Evolutionary conservation across 2,797 vertebrate genomes (phyloP).

Genomic region (Oreochromis mossambicus): DNA sequence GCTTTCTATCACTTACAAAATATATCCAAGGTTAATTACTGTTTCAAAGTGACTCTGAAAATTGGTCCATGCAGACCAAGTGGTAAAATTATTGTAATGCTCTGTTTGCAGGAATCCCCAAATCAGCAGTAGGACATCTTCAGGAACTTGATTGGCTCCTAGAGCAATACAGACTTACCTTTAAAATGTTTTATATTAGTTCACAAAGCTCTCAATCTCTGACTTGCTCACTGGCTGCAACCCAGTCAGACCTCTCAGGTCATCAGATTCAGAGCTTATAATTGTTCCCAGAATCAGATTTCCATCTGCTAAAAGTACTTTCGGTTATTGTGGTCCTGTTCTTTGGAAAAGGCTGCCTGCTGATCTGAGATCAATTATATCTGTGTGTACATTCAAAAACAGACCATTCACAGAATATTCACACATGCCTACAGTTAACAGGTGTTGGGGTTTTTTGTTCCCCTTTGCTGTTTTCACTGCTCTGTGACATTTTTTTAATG

Average conservation of each 20-base stretch:
- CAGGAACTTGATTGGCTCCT: background rate
- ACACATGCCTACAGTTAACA: background rate
- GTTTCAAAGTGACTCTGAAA: background rate
- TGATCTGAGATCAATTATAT: background rate
- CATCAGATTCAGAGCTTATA: background rate
- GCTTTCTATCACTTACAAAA: background rate
- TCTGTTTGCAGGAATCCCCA: background rate
- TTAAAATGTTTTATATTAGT: background rate
- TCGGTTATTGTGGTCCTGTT: background rate
- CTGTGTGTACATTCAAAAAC: background rate
- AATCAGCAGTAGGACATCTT: background rate
- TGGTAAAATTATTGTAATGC: background rate
- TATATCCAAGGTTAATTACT: background rate
- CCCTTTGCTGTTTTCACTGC: background rate
- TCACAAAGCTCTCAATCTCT: background rate
- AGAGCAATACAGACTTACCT: background rate
- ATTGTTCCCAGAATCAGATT: background rate
- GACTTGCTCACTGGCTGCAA: background rate
- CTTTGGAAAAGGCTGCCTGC: background rate
- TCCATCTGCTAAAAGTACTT: accelerated
- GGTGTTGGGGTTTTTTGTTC: background rate
- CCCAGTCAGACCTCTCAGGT: background rate
- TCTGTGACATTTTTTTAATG: background rate
- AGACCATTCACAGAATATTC: background rate
- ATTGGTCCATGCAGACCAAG: background rate